Conservation (phyloP, 2,797 vertebrate species). For the Hapalemur alaotrensis region DNA sequence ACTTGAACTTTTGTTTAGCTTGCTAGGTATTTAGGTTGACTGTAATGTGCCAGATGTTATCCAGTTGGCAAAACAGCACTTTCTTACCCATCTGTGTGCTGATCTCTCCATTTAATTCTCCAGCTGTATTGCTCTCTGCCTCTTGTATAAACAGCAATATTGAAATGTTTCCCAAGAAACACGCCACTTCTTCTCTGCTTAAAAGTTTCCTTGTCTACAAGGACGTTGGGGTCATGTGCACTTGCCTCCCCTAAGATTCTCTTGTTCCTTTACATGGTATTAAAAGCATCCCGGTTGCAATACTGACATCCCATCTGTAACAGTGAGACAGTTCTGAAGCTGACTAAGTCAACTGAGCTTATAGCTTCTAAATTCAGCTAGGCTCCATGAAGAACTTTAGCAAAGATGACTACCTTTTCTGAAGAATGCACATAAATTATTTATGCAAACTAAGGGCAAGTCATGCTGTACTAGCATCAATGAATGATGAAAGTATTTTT, state of each 20-base stretch:
- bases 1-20: constrained; percentile 71
- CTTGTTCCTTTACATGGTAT: not conserved
- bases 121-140: constrained; percentile 61
- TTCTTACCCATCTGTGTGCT: constrained; percentile 62
- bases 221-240: not conserved
- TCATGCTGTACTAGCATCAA: not conserved
- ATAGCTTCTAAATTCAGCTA: constrained; percentile 24
- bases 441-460: not conserved
- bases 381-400: not conserved
- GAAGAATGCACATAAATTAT: not conserved
- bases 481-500: not conserved
- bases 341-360: not conserved
- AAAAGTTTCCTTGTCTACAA: not conserved
- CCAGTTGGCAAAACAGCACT: constrained; percentile 53
- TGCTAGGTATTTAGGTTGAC: constrained; percentile 65
- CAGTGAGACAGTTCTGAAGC: not conserved
- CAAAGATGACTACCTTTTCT: not conserved
- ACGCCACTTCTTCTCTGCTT: not conserved
- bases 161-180: constrained; percentile 29
- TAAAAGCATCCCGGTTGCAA: not conserved
- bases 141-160: constrained; percentile 53
- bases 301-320: not conserved
- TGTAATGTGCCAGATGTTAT: constrained; percentile 73
- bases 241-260: not conserved
- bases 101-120: constrained; percentile 61